phyloP scores from a whole-genome alignment of 2,888 invertebrate genomes.

The Phengaris alcon region DNA sequence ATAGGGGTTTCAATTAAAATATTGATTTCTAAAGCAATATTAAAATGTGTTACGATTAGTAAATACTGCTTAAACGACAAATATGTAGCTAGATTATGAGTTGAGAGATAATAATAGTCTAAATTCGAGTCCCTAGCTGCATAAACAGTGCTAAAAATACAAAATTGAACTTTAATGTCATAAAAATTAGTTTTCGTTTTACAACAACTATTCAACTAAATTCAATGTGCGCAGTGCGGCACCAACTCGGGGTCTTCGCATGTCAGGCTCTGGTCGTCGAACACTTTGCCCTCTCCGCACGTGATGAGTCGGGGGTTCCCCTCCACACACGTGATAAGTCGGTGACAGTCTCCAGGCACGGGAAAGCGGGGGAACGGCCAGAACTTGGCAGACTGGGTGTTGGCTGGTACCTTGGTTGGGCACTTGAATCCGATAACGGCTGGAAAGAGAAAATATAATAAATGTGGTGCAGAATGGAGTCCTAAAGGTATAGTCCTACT shows the following conservation, averaged over 20 bases:
- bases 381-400: conserved; percentile 90
- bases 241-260: conserved; percentile 88
- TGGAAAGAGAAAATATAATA: conserved; percentile 53
- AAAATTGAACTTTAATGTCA: too few species aligned
- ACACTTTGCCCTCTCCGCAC: conserved; percentile 92
- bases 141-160: too few species aligned
- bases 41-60: too few species aligned
- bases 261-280: conserved; percentile 89
- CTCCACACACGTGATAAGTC: conserved; percentile 94
- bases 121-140: too few species aligned
- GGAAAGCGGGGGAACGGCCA: conserved; percentile 96
- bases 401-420: conserved; percentile 89
- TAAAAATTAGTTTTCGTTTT: conserved; percentile 54
- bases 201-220: conserved; percentile 42
- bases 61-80: too few species aligned
- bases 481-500: too few species aligned
- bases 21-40: too few species aligned
- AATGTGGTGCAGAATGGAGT: conserved; percentile 72
- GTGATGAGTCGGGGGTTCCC: conserved; percentile 92
- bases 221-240: conserved; percentile 64
- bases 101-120: too few species aligned
- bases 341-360: conserved; percentile 91
- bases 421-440: conserved; percentile 95
- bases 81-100: too few species aligned
- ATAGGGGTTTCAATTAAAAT: too few species aligned